phyloP scores from a whole-genome alignment of 2,888 invertebrate species.

The Morinoia aosen region DNA sequence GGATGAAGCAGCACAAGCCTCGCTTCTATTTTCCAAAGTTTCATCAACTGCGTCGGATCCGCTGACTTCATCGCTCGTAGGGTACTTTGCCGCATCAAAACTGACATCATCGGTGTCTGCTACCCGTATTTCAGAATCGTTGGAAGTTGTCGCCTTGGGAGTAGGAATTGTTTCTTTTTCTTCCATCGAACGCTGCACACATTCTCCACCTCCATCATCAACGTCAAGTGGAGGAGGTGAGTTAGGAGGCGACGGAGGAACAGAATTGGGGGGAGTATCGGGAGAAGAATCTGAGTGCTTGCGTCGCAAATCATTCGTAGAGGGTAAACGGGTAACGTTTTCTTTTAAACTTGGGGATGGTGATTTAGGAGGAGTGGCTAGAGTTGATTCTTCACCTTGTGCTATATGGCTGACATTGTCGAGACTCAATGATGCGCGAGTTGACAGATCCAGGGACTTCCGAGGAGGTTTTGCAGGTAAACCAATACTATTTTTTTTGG shows the following conservation, averaged over 20 bases:
- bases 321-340: too few relatives aligned
- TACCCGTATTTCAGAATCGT: background rate
- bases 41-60: background rate
- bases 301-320: background rate
- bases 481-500: background rate
- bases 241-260: constrained; percentile 28
- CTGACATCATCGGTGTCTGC: background rate
- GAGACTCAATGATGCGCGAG: background rate
- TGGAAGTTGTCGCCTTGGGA: background rate
- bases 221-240: background rate
- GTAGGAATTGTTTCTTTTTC: background rate
- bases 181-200: background rate
- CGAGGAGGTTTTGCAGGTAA: constrained; percentile 25
- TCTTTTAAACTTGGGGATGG: constrained; percentile 22
- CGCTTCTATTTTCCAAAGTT: background rate
- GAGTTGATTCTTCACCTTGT: background rate
- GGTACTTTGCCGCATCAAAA: background rate
- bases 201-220: background rate
- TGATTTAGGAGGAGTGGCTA: constrained; percentile 9
- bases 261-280: constrained; percentile 10
- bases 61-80: background rate
- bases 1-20: background rate
- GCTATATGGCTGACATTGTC: background rate
- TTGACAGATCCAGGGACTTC: background rate
- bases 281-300: background rate